Evolutionary conservation across 2,113 vertebrate species (phyloP).

Genomic region (Sminthopsis crassicaudata): DNA sequence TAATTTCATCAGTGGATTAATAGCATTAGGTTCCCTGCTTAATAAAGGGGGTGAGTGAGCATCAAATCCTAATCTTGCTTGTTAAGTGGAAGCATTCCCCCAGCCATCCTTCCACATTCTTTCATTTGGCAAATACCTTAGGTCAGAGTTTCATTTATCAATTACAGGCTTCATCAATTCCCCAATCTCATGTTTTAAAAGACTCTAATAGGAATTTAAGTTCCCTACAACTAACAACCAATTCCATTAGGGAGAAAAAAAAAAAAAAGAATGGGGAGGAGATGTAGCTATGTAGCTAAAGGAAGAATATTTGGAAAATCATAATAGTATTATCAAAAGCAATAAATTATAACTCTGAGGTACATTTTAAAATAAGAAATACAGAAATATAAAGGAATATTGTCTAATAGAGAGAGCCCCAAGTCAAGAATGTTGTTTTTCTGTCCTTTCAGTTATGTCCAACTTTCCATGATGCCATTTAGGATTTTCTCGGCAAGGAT

Average conservation of each 20-base stretch:
- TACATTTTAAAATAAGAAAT: background rate
- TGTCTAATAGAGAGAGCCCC: background rate
- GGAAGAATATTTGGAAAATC: slow-evolving; percentile 1
- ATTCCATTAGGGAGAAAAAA: slow-evolving; percentile 49
- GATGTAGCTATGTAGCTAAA: slow-evolving; percentile 51
- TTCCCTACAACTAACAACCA: slow-evolving; percentile 73
- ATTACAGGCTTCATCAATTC: slow-evolving; percentile 79
- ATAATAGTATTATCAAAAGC: background rate
- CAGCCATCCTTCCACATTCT: slow-evolving; percentile 66
- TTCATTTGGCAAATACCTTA: slow-evolving; percentile 73
- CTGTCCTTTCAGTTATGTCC: background rate
- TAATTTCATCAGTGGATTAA: slow-evolving; percentile 66
- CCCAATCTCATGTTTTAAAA: slow-evolving; percentile 71
- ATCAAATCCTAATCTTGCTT: slow-evolving; percentile 72
- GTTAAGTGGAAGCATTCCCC: slow-evolving; percentile 72
- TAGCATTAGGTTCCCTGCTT: slow-evolving; percentile 60
- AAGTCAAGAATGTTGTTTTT: background rate
- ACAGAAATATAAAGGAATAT: background rate
- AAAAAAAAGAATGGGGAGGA: slow-evolving; percentile 54
- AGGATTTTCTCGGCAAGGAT: background rate
- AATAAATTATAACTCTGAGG: background rate
- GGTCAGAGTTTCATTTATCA: slow-evolving; percentile 79
- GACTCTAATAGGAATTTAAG: slow-evolving; percentile 76
- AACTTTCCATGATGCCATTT: background rate
- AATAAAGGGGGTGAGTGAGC: slow-evolving; percentile 70